Conservation (phyloP, 2,113 vertebrate species). For the Forbesichthys agassizii region DNA sequence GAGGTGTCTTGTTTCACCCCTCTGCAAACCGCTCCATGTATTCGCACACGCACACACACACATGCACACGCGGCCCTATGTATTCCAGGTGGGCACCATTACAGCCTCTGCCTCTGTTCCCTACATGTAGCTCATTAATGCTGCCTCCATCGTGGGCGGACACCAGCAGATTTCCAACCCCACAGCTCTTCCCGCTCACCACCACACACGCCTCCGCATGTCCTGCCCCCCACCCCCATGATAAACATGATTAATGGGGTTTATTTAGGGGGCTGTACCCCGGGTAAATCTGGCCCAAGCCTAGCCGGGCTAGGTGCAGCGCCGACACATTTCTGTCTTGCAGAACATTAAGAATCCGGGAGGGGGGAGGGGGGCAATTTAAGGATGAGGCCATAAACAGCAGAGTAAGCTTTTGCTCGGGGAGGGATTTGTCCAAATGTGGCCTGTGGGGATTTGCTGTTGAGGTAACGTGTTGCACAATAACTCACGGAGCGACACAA, state of each 20-base stretch:
- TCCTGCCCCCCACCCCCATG: constrained; percentile 14
- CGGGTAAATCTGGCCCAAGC: constrained; percentile 48
- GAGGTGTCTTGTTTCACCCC: constrained; percentile 63
- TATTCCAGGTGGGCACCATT: constrained; percentile 79
- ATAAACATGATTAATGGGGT: constrained; percentile 69
- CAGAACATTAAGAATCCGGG: constrained; percentile 56
- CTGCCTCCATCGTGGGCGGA: constrained; percentile 66
- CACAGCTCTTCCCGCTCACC: constrained; percentile 13
- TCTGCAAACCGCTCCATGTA: constrained; percentile 60
- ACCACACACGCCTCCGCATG: background rate
- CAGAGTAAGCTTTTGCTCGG: constrained; percentile 33
- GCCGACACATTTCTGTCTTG: constrained; percentile 57
- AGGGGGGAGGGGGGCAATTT: constrained; percentile 27
- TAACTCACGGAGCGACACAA: constrained; percentile 17
- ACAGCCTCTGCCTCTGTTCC: constrained; percentile 65
- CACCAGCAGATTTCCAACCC: constrained; percentile 65
- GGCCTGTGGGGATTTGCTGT: constrained; percentile 39
- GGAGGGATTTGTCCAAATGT: constrained; percentile 24
- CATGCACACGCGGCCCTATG: constrained; percentile 10
- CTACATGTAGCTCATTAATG: constrained; percentile 80
- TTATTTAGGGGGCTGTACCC: constrained; percentile 63
- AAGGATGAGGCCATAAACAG: constrained; percentile 38
- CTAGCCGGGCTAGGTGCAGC: constrained; percentile 28
- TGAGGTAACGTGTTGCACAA: constrained; percentile 24
- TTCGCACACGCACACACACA: constrained; percentile 24